Evolutionary conservation across 2,888 invertebrate genomes (phyloP).

Genomic region (Lucinisca nassula): DNA sequence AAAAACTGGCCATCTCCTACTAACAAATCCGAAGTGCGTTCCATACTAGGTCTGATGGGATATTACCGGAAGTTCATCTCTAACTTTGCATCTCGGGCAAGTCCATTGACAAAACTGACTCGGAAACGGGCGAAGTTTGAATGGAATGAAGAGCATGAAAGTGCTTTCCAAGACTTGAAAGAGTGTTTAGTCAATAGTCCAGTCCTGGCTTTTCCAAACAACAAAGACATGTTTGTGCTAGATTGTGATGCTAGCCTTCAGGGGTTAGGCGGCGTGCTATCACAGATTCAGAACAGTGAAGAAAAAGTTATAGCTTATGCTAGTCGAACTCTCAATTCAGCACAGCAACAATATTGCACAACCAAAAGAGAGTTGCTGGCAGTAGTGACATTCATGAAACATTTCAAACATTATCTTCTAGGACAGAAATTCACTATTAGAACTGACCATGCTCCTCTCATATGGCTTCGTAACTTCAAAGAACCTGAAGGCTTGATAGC

Average conservation of each 20-base stretch:
- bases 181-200: conserved; percentile 10
- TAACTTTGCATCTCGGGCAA: conserved; percentile 6
- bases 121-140: conserved; percentile 13
- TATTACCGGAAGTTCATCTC: conserved; percentile 52
- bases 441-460: conserved; percentile 66
- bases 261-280: conserved; percentile 68
- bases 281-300: conserved; percentile 61
- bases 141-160: not conserved
- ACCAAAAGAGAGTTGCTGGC: conserved; percentile 65
- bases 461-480: conserved; percentile 59
- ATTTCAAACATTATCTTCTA: conserved; percentile 68
- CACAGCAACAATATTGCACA: conserved; percentile 61
- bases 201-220: conserved; percentile 56
- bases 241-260: conserved; percentile 69
- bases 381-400: conserved; percentile 64
- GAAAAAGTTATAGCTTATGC: conserved; percentile 69
- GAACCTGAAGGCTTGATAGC: conserved; percentile 52
- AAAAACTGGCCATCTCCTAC: conserved; percentile 27
- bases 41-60: conserved; percentile 47
- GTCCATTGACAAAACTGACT: conserved; percentile 23
- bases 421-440: conserved; percentile 55
- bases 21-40: conserved; percentile 35
- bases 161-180: conserved; percentile 17
- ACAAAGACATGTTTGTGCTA: conserved; percentile 51
- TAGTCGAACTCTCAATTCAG: conserved; percentile 44